Percentiles rank a stretch among this genome's conserved stretches.
Conservation (phyloP, 2,888 invertebrate species). For the Catonia carolina region DNA sequence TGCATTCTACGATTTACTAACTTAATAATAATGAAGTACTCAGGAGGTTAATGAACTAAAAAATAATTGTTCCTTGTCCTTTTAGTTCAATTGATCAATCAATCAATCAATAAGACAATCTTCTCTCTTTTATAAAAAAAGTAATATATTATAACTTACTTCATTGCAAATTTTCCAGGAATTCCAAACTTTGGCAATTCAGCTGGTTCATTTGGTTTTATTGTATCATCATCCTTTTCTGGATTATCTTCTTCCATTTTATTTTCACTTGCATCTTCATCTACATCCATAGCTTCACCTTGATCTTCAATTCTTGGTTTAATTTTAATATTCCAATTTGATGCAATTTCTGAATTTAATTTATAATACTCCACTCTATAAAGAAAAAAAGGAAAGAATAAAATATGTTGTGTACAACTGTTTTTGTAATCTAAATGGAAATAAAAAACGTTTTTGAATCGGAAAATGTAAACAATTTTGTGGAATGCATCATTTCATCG, state of each 20-base stretch:
- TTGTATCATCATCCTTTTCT: constrained; percentile 29
- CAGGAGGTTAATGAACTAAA: too few species aligned
- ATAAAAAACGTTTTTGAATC: too few species aligned
- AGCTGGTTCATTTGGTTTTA: constrained; percentile 28
- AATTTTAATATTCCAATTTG: constrained; percentile 50
- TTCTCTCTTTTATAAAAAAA: neutral
- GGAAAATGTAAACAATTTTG: too few species aligned
- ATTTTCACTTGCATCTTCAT: constrained; percentile 7
- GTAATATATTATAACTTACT: constrained; percentile 26
- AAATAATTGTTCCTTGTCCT: too few species aligned
- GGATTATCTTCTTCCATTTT: constrained; percentile 30
- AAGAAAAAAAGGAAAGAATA: constrained; percentile 34
- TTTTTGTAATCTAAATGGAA: too few species aligned
- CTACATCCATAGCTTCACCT: constrained; percentile 25
- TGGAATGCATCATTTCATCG: too few species aligned
- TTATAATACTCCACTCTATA: constrained; percentile 53
- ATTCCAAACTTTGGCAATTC: constrained; percentile 3
- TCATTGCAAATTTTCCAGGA: constrained; percentile 21
- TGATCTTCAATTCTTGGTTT: constrained; percentile 36
- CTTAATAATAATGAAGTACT: too few species aligned
- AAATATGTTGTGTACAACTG: constrained; percentile 30
- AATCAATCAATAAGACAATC: too few species aligned
- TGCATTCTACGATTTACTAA: too few species aligned
- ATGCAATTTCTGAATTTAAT: constrained; percentile 50
- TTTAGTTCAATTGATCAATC: too few species aligned